These are phyloP conservation scores for Lochmaea capreae DNA, from an alignment of 2,888 invertebrate species.

Conservation along the genomic window DNA sequence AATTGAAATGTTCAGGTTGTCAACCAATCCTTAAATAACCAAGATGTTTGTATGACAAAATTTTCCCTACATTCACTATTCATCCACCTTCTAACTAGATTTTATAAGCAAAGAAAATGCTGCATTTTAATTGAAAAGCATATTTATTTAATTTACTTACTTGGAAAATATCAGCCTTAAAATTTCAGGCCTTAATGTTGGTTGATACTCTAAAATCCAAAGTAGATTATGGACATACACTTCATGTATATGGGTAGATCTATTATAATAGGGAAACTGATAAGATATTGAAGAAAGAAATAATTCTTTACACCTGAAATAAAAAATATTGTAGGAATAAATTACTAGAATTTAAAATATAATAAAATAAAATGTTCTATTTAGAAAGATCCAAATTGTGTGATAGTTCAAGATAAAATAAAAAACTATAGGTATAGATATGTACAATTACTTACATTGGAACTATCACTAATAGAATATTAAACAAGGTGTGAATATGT, in stretches of 20 bases:
- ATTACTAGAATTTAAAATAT: conserved; percentile 2
- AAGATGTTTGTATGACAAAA: too few relatives aligned
- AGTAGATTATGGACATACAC: conserved; percentile 84
- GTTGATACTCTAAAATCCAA: conserved; percentile 80
- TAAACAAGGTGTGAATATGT: conserved; percentile 71
- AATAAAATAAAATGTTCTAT: too few relatives aligned
- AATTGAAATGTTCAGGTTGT: too few relatives aligned
- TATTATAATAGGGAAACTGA: conserved; percentile 83
- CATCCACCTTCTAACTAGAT: too few relatives aligned
- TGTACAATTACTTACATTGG: conserved; percentile 70
- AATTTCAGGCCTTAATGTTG: conserved; percentile 76
- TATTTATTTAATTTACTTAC: conserved; percentile 66
- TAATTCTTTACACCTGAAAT: conserved; percentile 76
- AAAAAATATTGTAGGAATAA: conserved; percentile 12
- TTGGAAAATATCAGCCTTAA: conserved; percentile 81
- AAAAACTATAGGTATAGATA: background rate
- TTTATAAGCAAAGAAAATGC: too few relatives aligned
- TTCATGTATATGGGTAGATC: conserved; percentile 75
- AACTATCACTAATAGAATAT: conserved; percentile 66
- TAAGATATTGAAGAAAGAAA: conserved; percentile 74
- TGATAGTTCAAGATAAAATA: too few relatives aligned
- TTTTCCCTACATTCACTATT: too few relatives aligned
- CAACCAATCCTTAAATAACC: too few relatives aligned
- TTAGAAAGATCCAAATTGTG: too few relatives aligned
- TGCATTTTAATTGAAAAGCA: too few relatives aligned